Conservation (phyloP, 2,888 invertebrate genomes). For the Volucella bombylans region DNA sequence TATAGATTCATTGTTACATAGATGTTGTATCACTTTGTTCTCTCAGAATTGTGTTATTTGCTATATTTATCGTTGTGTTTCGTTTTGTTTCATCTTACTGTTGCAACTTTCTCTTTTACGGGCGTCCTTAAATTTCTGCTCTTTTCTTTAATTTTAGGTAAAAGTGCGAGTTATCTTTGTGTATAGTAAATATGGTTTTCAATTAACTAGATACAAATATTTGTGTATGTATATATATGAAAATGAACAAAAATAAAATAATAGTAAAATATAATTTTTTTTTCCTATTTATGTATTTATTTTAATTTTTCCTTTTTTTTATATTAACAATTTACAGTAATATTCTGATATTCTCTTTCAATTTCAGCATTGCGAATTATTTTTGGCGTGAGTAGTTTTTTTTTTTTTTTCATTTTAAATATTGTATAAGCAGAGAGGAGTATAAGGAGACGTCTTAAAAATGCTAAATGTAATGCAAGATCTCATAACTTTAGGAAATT, state of each 20-base stretch:
- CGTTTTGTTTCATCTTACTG: conserved; percentile 16
- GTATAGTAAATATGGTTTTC: conserved; percentile 44
- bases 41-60: conserved; percentile 2
- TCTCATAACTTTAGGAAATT: too few species aligned
- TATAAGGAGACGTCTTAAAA: neutral
- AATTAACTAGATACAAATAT: conserved; percentile 38
- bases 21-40: conserved; percentile 3
- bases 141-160: conserved; percentile 13
- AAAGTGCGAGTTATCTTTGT: conserved; percentile 65
- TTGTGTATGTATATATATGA: conserved; percentile 1
- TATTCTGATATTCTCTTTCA: conserved; percentile 46
- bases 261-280: neutral
- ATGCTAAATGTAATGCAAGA: too few species aligned
- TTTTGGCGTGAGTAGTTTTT: conserved; percentile 10
- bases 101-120: neutral
- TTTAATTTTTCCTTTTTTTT: conserved; percentile 10
- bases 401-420: neutral
- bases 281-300: neutral
- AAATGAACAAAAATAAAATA: conserved; percentile 8
- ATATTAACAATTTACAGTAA: conserved; percentile 54
- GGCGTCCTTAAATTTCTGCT: neutral
- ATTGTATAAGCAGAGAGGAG: conserved; percentile 3
- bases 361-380: conserved; percentile 53
- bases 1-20: conserved; percentile 3
- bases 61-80: conserved; percentile 46